Base-by-base conservation (phyloP, 2,888 invertebrate species). In the Drepanosiphum platanoidis region DNA sequence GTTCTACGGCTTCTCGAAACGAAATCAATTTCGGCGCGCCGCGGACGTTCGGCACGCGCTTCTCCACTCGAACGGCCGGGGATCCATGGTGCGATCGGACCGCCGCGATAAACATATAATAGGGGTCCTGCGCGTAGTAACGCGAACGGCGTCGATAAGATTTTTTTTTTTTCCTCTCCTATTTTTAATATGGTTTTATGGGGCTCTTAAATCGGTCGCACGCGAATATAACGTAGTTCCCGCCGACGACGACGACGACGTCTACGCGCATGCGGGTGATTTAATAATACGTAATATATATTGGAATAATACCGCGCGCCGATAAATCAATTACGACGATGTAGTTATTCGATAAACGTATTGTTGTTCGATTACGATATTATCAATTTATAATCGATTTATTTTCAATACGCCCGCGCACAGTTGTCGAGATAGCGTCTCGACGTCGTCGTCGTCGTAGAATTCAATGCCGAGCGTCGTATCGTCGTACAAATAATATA, bases 111-210 rank as follows among this genome's bases (percentile, higher is more conserved):
- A 0, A 3, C 27, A 27, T n/a, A 1, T 58, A 18, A 70, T 79
- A 68, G 34, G 79, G 79, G 79, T 79, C 39, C 64, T n/a, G 1
- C 32, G 52, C 52, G 27, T 15, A 15, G 46, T 70, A n/a, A n/a
- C 70, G 70, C 27, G 80, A 70, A 36, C 70, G n/a, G 5, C 15
- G 34, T 36, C 36, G 68, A 70, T 80, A 70, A 80, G 80, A 70
- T 70, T 46, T 70, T 34, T 46, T 70, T 22, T 39, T 70, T 46
- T 70, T 34, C 34, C 52, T 22, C 27, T 11, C 39, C 39, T 36
- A 52, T 79, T 79, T 79, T 46, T 32, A 68, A 70, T 70, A 70
- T n/a, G 15, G 34, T 68, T 79, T 70, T 52, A 58, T 58, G 52
- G 70, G 52, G 36, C 30, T 80, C 1, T 32, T 70, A 58, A 80